Conservation (phyloP, 2,797 vertebrate species). For the Cirrhinus mrigala region DNA sequence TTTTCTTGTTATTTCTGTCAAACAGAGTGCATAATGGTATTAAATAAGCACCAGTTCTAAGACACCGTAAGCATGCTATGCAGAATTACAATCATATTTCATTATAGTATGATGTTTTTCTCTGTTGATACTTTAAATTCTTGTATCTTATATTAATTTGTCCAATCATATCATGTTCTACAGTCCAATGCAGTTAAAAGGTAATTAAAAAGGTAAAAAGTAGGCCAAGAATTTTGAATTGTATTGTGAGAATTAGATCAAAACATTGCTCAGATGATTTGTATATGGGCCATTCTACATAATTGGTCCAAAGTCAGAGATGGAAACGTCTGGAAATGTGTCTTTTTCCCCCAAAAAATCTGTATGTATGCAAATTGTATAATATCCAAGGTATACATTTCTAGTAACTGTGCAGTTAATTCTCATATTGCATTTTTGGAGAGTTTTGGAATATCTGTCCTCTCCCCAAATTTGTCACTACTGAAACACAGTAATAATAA, state of each 20-base stretch:
- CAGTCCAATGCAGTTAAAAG: neutral
- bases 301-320: too few species aligned
- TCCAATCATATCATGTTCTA: neutral
- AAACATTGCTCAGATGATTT: too few species aligned
- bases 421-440: too few species aligned
- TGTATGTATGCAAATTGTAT: too few species aligned
- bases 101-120: neutral
- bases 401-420: too few species aligned
- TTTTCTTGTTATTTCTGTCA: constrained; percentile 4
- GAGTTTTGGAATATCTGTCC: too few species aligned
- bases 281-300: too few species aligned
- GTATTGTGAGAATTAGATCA: neutral
- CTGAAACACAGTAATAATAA: too few species aligned
- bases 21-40: constrained; percentile 4
- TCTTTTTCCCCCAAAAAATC: too few species aligned
- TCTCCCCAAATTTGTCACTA: too few species aligned
- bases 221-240: neutral
- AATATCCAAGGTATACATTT: too few species aligned
- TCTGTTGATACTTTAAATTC: neutral
- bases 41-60: neutral
- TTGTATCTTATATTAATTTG: neutral
- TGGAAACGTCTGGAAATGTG: too few species aligned
- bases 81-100: neutral
- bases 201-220: neutral
- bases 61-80: neutral